A percentile compares a stretch with the other conserved stretches of the same genome.
Evolutionary conservation across 2,113 vertebrate genomes (phyloP).

Genomic region (Austrofundulus limnaeus): DNA sequence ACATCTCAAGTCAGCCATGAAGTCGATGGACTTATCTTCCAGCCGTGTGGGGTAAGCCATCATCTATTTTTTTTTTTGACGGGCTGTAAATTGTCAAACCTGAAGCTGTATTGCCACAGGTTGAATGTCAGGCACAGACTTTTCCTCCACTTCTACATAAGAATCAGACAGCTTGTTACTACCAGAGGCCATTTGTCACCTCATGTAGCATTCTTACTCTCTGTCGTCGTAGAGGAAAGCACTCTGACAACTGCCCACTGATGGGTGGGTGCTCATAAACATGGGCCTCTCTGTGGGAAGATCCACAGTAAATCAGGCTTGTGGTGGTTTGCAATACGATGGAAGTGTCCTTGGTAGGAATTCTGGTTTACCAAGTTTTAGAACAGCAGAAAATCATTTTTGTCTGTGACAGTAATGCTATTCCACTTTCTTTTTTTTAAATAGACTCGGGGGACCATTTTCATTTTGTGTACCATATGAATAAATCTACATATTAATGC

Average conservation of each 20-base stretch:
- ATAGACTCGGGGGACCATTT: neutral
- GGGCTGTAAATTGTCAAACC: slow-evolving; percentile 40
- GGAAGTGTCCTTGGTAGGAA: slow-evolving; percentile 17
- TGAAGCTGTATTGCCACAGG: slow-evolving; percentile 9
- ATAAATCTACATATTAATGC: slow-evolving; percentile 4
- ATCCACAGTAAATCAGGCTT: slow-evolving; percentile 22
- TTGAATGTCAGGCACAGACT: slow-evolving; percentile 29
- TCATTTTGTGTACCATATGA: slow-evolving; percentile 7
- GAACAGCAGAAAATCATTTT: slow-evolving; percentile 26
- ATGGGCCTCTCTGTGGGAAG: slow-evolving; percentile 18
- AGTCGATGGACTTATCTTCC: slow-evolving; percentile 98
- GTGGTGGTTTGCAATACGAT: slow-evolving; percentile 13
- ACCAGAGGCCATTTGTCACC: slow-evolving; percentile 40
- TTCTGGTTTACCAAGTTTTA: slow-evolving; percentile 6
- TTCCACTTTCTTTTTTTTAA: neutral
- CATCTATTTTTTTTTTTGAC: slow-evolving; percentile 20
- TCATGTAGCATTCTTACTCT: slow-evolving; percentile 17
- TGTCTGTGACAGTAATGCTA: slow-evolving; percentile 7
- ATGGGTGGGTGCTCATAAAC: slow-evolving; percentile 35
- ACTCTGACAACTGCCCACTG: slow-evolving; percentile 10
- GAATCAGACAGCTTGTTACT: slow-evolving; percentile 44
- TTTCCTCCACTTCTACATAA: slow-evolving; percentile 16
- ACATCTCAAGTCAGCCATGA: slow-evolving; percentile 97
- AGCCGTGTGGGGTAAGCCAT: slow-evolving; percentile 92
- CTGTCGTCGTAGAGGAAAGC: slow-evolving; percentile 44